Evolutionary conservation across 2,888 invertebrate species (phyloP).

Genomic region (Chymomyza fuscimana): DNA sequence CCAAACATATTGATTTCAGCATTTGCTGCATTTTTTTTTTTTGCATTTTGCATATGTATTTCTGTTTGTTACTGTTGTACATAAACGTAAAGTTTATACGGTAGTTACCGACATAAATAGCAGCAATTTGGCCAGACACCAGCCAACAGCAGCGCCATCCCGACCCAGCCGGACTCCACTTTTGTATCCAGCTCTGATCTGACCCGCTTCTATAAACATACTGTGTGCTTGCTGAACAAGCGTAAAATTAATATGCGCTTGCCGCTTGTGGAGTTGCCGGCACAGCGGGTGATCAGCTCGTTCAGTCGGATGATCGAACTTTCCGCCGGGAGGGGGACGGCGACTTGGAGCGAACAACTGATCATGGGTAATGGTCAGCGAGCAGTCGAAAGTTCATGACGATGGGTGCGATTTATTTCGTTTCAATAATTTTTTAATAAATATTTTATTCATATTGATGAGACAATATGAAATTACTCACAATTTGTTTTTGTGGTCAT

Average conservation of each 20-base stretch:
- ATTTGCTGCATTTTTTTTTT: constrained; percentile 63
- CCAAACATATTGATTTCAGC: constrained; percentile 80
- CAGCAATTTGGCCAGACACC: constrained; percentile 77
- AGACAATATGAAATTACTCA: constrained; percentile 68
- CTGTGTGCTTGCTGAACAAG: constrained; percentile 62
- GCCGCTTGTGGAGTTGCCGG: constrained; percentile 38
- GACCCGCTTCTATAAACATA: not conserved
- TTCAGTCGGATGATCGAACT: not conserved
- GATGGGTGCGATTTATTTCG: constrained; percentile 63
- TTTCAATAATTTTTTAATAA: constrained; percentile 70
- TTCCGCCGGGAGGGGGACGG: not conserved
- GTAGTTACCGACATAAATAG: constrained; percentile 80
- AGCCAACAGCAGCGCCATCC: constrained; percentile 41
- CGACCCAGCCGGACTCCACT: constrained; percentile 8
- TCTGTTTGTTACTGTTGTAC: constrained; percentile 29
- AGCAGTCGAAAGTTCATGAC: constrained; percentile 28
- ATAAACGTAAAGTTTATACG: constrained; percentile 77
- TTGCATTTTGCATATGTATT: constrained; percentile 42
- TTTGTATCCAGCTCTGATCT: not conserved
- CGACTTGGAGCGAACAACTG: constrained; percentile 10
- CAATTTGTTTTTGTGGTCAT: constrained; percentile 47
- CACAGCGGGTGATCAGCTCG: not conserved
- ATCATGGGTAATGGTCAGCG: constrained; percentile 30
- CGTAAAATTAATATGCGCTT: constrained; percentile 69
- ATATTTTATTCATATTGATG: constrained; percentile 73